Base-by-base conservation (phyloP, 2,113 vertebrate genomes). In the Microcebus jonahi region DNA sequence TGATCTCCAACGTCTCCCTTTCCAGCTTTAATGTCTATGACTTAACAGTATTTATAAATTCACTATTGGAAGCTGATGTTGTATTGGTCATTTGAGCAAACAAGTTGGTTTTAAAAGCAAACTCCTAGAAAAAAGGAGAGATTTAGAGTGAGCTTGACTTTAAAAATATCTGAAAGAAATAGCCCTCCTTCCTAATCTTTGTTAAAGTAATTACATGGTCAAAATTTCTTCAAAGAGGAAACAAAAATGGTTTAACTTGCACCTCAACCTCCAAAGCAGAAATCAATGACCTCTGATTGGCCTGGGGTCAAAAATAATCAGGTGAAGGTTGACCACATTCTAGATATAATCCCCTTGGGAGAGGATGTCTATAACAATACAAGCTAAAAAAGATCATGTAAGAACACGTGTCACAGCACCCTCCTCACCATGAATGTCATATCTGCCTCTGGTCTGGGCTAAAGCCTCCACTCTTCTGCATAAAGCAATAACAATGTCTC, bases 261-360 rank as follows among this genome's bases (percentile, higher is more conserved):
- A 68, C 15, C 23, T 68, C n/a, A 81, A 75, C 68, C 59, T 87
- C 67, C 36, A 65, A 71, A 82, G 48, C 61, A 90, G 75, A 70
- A 83, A 84, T 50, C 27, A 85, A n/a, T 73, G 88, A 59, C 55
- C 57, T 95, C 65, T 89, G 63, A n/a, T 21, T 95, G 86, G 61
- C 39, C 20, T 29, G 85, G 59, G 50, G n/a, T 86, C 13, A 88
- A 73, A 90, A 77, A 42, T 42, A 42, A 42, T 42, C 39, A 73
- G 63, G 5, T 71, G 50, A 75, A 96, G 39, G 21, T 45, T 68
- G 82, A 42, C 36, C 63, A 57, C 61, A 48, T 29, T 76, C 27
- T 63, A 85, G 31, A 65, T 23, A 73, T 18, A 84, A 80, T 63
- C 0, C 67, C 18, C 15, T 68, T 29, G 39, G 18, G 50, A 71